phyloP scores from a whole-genome alignment of 2,113 vertebrate genomes.

The Talpa occidentalis region DNA sequence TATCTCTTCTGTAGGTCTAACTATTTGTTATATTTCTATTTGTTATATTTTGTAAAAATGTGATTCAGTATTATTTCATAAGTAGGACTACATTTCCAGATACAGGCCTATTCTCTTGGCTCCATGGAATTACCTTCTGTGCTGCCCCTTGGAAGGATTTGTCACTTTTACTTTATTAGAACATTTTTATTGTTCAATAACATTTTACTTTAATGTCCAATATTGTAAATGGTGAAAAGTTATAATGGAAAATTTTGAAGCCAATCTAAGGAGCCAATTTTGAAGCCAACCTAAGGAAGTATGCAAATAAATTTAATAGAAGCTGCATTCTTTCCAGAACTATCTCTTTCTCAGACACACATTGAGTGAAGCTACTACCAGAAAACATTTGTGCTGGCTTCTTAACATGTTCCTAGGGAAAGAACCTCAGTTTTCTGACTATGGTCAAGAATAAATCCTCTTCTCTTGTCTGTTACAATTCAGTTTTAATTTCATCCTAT shows the following conservation, averaged over 20 bases:
- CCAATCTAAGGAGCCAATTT: conserved; percentile 43
- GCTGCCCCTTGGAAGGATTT: conserved; percentile 60
- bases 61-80: background rate
- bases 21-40: conserved; percentile 5
- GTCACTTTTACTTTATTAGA: conserved; percentile 72
- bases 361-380: background rate
- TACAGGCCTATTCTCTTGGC: background rate
- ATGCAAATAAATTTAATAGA: conserved; percentile 67
- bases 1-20: background rate
- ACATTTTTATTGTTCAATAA: conserved; percentile 77
- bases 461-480: background rate
- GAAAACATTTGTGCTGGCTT: background rate
- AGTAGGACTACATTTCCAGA: background rate
- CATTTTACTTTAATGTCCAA: conserved; percentile 72
- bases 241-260: conserved; percentile 59
- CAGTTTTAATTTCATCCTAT: background rate
- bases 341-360: conserved; percentile 19
- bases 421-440: background rate
- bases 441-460: background rate
- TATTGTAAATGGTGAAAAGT: conserved; percentile 67
- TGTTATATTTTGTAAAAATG: background rate
- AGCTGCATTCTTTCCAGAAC: conserved; percentile 53
- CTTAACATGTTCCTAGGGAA: background rate
- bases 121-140: background rate
- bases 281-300: conserved; percentile 40